Evolutionary conservation across 2,797 vertebrate genomes (phyloP).

Genomic region (Sphaeramia orbicularis): DNA sequence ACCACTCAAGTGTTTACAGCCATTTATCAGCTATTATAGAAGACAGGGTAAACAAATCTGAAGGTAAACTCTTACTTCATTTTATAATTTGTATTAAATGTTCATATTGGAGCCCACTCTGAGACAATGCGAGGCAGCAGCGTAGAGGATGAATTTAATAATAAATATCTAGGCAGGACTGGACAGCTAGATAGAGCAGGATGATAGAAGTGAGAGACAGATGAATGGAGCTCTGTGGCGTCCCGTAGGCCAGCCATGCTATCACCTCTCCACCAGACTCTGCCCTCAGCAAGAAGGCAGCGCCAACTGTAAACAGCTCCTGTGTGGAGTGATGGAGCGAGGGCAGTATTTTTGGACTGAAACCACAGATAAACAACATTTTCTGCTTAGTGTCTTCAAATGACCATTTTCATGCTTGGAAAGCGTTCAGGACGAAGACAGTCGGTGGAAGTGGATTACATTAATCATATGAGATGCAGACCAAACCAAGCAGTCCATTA

Average conservation of each 20-base stretch:
- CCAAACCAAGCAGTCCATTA: neutral
- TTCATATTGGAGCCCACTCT: neutral
- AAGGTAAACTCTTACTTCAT: too few species aligned
- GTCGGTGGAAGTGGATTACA: neutral
- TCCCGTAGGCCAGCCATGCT: constrained; percentile 61
- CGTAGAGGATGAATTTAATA: constrained; percentile 40
- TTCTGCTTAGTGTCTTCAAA: constrained; percentile 5
- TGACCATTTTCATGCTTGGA: neutral
- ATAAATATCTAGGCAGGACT: constrained; percentile 57
- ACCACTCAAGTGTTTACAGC: neutral
- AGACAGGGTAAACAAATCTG: too few species aligned
- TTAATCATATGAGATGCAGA: neutral
- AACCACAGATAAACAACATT: constrained; percentile 13
- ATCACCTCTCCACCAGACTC: constrained; percentile 70
- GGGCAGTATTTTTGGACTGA: neutral
- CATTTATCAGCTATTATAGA: neutral
- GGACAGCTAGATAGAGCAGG: constrained; percentile 56
- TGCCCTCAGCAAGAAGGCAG: constrained; percentile 67
- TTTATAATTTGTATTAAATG: too few species aligned
- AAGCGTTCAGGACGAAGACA: neutral
- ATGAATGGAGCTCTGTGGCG: constrained; percentile 58
- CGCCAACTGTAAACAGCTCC: constrained; percentile 51
- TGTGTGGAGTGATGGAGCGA: neutral
- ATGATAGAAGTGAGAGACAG: constrained; percentile 61
- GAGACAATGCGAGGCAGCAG: constrained; percentile 11